A percentile compares a stretch with the other conserved stretches of the same genome.
Conservation (phyloP, 92 coral and sea anemone species). For the Actinernus sp. region DNA sequence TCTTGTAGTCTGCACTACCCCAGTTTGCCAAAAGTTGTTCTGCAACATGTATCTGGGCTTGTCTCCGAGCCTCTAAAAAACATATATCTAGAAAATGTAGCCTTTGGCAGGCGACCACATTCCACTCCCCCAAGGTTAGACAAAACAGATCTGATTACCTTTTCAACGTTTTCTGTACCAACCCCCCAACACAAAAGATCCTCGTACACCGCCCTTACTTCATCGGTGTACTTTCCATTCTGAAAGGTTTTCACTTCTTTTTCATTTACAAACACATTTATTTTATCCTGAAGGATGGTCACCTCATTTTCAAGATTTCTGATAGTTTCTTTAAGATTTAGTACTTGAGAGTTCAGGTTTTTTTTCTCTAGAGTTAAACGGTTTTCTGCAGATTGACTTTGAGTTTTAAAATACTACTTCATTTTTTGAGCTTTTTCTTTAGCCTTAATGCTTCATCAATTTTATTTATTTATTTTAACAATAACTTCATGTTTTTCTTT, state of each 20-base stretch:
- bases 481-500: background rate
- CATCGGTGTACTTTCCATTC: conserved; percentile 55
- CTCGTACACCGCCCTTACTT: conserved; percentile 34
- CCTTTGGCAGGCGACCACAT: conserved; percentile 46
- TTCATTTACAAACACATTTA: conserved; percentile 1
- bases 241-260: conserved; percentile 39
- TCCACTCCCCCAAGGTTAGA: conserved; percentile 29
- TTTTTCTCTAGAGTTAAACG: background rate
- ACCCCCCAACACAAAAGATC: conserved; percentile 39
- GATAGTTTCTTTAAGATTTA: background rate
- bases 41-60: conserved; percentile 51
- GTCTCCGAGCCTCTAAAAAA: conserved; percentile 44
- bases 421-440: conserved; percentile 1
- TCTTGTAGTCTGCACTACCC: conserved; percentile 17
- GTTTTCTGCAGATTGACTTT: background rate
- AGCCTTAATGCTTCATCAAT: conserved; percentile 3
- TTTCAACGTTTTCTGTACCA: conserved; percentile 47
- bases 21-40: conserved; percentile 17
- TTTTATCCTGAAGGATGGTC: conserved; percentile 2
- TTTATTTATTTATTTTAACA: background rate
- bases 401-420: background rate
- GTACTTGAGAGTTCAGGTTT: background rate
- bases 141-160: conserved; percentile 35
- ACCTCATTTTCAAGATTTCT: conserved; percentile 1
- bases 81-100: conserved; percentile 31